Conservation (phyloP, 2,113 vertebrate genomes). For the Coracopsis vasa region DNA sequence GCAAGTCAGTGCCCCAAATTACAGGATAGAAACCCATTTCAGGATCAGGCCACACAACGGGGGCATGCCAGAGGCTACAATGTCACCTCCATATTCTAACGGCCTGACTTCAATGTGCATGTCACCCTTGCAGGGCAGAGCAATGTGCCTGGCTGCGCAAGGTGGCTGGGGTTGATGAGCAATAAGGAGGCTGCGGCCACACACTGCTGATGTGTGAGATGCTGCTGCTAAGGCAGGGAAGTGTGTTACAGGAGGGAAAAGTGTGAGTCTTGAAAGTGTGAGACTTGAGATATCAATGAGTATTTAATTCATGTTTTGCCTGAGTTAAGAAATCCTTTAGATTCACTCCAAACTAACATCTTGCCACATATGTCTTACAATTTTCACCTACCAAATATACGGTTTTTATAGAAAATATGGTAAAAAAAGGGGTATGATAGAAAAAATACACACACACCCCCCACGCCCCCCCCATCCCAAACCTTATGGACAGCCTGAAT, state of each 20-base stretch:
- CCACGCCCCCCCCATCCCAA: not conserved
- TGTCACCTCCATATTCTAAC: not conserved
- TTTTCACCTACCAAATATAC: not conserved
- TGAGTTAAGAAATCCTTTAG: not conserved
- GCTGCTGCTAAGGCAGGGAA: not conserved
- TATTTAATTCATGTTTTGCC: not conserved
- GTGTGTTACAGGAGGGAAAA: not conserved
- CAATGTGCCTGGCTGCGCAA: fast-evolving
- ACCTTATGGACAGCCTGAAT: not conserved
- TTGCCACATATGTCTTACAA: not conserved
- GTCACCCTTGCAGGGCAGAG: not conserved
- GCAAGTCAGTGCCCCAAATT: not conserved
- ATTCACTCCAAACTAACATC: not conserved
- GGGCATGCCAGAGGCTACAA: not conserved
- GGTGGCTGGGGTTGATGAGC: not conserved
- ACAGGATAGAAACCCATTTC: not conserved
- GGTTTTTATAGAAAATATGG: not conserved
- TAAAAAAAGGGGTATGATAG: not conserved
- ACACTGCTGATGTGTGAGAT: not conserved
- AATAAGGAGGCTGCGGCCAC: not conserved
- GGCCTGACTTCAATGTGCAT: not conserved
- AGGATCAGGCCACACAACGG: not conserved
- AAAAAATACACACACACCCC: not conserved
- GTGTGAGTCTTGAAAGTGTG: not conserved
- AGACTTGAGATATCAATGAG: not conserved